phyloP scores from a whole-genome alignment of 2,888 invertebrate species.

The Sylvicola fuscatus region DNA sequence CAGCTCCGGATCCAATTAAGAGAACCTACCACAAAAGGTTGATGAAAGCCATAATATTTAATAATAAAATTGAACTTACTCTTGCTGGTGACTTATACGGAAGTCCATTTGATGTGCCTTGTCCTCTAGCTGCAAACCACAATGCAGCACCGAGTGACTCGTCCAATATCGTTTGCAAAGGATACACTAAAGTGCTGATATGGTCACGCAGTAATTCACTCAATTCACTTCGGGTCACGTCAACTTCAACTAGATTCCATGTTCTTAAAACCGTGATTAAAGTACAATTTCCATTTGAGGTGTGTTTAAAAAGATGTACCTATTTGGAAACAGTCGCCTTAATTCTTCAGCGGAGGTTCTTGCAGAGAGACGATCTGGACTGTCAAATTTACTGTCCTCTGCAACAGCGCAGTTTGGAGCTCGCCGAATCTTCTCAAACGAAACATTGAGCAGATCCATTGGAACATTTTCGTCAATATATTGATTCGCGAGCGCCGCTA shows the following conservation, averaged over 20 bases:
- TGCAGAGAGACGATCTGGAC: slow-evolving; percentile 74
- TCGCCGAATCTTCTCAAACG: slow-evolving; percentile 43
- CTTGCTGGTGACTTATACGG: slow-evolving; percentile 11
- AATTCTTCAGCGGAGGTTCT: slow-evolving; percentile 47
- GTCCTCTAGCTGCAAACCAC: slow-evolving; percentile 84
- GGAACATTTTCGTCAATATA: slow-evolving; percentile 39
- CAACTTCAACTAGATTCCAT: slow-evolving; percentile 72
- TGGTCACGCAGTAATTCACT: slow-evolving; percentile 29
- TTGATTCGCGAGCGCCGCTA: slow-evolving; percentile 61
- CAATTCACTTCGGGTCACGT: slow-evolving; percentile 48
- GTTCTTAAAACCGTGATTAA: slow-evolving; percentile 28
- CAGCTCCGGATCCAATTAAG: slow-evolving; percentile 85
- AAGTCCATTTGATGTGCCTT: slow-evolving; percentile 21
- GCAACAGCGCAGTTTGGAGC: too few relatives aligned
- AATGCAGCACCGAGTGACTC: slow-evolving; percentile 91
- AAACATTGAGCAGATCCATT: slow-evolving; percentile 89
- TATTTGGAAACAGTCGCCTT: slow-evolving; percentile 37
- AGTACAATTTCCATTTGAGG: background rate
- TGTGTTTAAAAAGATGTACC: slow-evolving; percentile 17
- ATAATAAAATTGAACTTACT: slow-evolving; percentile 3
- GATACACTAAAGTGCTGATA: slow-evolving; percentile 65
- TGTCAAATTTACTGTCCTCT: slow-evolving; percentile 40
- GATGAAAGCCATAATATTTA: slow-evolving; percentile 1
- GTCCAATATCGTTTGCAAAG: slow-evolving; percentile 73
- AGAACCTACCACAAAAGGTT: slow-evolving; percentile 34